Evolutionary conservation across 64 coral and sea anemone genomes (phyloP).

Genomic region (Stichodactyla helianthus): DNA sequence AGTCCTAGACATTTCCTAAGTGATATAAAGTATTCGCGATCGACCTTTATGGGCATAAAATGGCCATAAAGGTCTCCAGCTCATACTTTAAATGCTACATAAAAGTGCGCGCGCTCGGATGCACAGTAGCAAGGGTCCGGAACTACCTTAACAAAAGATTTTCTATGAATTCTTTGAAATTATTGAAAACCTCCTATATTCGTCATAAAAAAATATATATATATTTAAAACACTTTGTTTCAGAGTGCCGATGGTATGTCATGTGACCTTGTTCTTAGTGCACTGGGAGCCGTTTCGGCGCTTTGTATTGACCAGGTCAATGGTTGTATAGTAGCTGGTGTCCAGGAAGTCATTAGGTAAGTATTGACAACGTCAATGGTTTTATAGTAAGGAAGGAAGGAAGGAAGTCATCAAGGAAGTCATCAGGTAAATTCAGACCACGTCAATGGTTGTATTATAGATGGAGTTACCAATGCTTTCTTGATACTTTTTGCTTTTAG

Average conservation of each 20-base stretch:
- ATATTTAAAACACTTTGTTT: neutral
- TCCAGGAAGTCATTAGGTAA: conserved; percentile 89
- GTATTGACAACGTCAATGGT: conserved; percentile 80
- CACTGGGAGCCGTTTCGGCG: conserved; percentile 80
- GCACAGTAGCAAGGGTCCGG: too few relatives aligned
- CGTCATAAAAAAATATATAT: neutral
- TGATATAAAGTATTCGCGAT: too few relatives aligned
- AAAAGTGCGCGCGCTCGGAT: too few relatives aligned
- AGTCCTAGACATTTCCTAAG: too few relatives aligned
- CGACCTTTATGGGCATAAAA: too few relatives aligned
- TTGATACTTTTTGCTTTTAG: conserved; percentile 18
- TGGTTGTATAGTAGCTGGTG: conserved; percentile 88
- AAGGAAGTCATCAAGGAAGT: conserved; percentile 79
- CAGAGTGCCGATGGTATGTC: conserved; percentile 91
- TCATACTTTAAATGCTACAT: too few relatives aligned
- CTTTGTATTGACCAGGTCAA: conserved; percentile 93
- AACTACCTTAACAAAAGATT: too few relatives aligned
- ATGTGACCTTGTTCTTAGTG: conserved; percentile 87
- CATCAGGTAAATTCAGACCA: conserved; percentile 83
- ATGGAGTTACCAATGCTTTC: conserved; percentile 20
- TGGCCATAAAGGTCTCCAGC: too few relatives aligned
- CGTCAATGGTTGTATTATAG: conserved; percentile 78
- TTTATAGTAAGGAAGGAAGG: too few relatives aligned
- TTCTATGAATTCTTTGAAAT: too few relatives aligned
- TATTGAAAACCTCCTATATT: neutral